phyloP scores from a whole-genome alignment of 2,888 invertebrate genomes.

The Drosophila austrosaltans region DNA sequence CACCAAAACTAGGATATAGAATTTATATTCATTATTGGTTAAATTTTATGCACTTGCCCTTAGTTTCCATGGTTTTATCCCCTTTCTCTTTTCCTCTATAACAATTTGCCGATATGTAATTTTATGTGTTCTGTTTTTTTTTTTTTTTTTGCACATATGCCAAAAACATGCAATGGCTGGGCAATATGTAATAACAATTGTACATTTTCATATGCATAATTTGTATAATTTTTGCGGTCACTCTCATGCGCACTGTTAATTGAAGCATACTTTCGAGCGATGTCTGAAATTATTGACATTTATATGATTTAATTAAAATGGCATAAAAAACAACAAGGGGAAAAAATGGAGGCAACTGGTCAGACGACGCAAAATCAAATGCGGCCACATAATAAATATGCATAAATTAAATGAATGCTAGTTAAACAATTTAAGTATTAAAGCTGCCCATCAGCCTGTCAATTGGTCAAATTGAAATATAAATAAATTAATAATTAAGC shows the following conservation, averaged over 20 bases:
- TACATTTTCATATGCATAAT: conserved; percentile 42
- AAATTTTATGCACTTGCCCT: no score
- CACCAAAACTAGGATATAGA: no score
- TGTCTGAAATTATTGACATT: conserved; percentile 57
- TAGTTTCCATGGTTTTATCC: background rate
- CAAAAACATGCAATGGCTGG: conserved; percentile 11
- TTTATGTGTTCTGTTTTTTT: conserved; percentile 16
- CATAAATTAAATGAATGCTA: conserved; percentile 47
- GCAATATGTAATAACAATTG: conserved; percentile 45
- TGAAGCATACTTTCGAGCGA: conserved; percentile 52
- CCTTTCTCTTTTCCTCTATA: background rate
- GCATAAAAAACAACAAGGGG: conserved; percentile 27
- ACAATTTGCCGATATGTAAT: conserved; percentile 30
- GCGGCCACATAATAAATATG: conserved; percentile 44
- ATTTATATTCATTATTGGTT: no score
- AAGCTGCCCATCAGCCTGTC: conserved; percentile 32
- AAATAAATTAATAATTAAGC: conserved; percentile 49
- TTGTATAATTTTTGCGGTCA: conserved; percentile 50
- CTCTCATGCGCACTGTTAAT: conserved; percentile 55
- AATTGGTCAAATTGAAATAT: conserved; percentile 58
- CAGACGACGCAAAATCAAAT: conserved; percentile 41
- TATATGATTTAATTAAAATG: conserved; percentile 59
- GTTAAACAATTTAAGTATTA: conserved; percentile 45
- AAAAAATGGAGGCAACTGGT: background rate
- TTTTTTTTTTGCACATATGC: conserved; percentile 8